A percentile compares a stretch with the other conserved stretches of the same genome.
These are phyloP conservation scores for Peromyscus maniculatus DNA, from an alignment of 2,113 vertebrate species.

Conservation along the genomic window DNA sequence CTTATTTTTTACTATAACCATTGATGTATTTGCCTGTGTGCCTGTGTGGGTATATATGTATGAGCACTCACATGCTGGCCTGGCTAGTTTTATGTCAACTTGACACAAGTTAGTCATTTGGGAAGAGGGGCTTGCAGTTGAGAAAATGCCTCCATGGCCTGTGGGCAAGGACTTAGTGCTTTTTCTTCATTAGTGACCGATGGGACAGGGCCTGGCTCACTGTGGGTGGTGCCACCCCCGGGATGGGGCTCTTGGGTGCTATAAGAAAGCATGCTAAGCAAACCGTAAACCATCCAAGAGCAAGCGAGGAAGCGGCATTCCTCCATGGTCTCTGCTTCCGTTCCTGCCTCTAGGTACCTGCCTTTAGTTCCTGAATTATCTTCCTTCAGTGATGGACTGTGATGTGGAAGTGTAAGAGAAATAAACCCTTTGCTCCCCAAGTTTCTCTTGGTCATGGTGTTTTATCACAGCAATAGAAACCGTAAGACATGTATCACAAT, in stretches of 20 bases:
- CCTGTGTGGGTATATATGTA: neutral
- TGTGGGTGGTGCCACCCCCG: neutral
- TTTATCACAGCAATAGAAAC: neutral
- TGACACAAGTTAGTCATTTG: too few relatives aligned
- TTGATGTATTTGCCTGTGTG: neutral
- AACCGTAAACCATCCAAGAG: neutral
- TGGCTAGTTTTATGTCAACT: neutral
- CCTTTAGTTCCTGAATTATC: neutral
- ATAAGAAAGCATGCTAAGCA: neutral
- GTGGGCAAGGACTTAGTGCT: neutral
- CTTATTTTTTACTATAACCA: neutral
- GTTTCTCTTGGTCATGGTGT: neutral
- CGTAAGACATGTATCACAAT: neutral
- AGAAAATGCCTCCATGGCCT: neutral
- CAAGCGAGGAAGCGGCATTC: neutral
- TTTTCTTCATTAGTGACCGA: neutral
- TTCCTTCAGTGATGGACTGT: neutral
- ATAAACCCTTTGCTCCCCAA: neutral
- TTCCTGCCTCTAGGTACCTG: neutral
- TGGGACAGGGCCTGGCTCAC: too few relatives aligned
- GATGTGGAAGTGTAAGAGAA: neutral
- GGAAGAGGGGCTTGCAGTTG: neutral
- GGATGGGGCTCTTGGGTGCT: neutral
- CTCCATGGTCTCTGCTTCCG: neutral
- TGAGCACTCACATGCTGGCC: neutral